These are phyloP conservation scores for Saturnia japonica DNA, from an alignment of 2,888 invertebrate genomes.

Conservation along the genomic window DNA sequence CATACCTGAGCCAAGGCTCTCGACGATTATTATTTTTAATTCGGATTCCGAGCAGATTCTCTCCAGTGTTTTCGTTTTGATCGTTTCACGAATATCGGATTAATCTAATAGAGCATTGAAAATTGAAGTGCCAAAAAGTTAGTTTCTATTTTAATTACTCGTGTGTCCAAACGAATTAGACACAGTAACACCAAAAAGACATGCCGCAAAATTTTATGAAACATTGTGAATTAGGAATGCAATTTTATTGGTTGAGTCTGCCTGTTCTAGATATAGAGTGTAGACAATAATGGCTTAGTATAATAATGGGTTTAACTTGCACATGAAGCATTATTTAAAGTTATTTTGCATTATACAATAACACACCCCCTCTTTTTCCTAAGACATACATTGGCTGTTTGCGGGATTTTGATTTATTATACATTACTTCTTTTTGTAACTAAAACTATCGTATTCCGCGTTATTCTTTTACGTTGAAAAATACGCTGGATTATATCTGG, in stretches of 20 bases:
- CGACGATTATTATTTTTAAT: constrained; percentile 15
- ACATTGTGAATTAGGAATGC: constrained; percentile 17
- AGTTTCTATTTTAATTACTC: constrained; percentile 28
- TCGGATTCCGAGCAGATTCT: constrained; percentile 13
- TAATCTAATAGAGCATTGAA: constrained; percentile 28
- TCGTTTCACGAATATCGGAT: constrained; percentile 28
- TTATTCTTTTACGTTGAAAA: no score
- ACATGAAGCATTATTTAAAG: not conserved
- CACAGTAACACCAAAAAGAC: constrained; percentile 23
- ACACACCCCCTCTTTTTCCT: no score
- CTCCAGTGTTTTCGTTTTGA: constrained; percentile 23
- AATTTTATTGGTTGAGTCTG: constrained; percentile 15
- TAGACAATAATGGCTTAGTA: not conserved
- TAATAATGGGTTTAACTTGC: not conserved
- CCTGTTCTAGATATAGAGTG: not conserved
- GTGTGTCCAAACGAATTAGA: constrained; percentile 32
- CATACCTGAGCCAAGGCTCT: constrained; percentile 11
- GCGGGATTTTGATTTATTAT: no score
- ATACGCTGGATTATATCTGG: no score
- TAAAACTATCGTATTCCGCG: no score
- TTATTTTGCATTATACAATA: not conserved
- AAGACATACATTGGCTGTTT: no score
- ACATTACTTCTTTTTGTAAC: no score
- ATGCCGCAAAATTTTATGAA: constrained; percentile 11
- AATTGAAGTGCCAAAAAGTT: constrained; percentile 31